phyloP scores from a whole-genome alignment of 2,797 vertebrate genomes.

The Poliocrania exsul region DNA sequence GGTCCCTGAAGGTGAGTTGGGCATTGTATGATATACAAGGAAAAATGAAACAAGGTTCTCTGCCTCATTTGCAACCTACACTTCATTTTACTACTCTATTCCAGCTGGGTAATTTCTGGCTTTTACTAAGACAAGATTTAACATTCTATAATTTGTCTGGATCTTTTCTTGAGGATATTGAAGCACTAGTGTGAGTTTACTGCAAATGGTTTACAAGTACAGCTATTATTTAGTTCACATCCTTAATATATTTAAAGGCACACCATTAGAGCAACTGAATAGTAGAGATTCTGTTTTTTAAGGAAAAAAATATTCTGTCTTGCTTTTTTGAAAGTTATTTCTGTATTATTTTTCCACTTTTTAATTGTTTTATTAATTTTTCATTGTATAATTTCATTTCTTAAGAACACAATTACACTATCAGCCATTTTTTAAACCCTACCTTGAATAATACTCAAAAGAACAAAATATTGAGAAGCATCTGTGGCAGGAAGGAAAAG shows the following conservation, averaged over 20 bases:
- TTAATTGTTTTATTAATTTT: not conserved
- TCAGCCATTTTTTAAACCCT: not conserved
- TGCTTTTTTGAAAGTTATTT: not conserved
- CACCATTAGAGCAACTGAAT: not conserved
- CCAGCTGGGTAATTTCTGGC: not conserved
- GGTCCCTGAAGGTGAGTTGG: not conserved
- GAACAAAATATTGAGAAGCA: not conserved
- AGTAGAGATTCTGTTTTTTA: not conserved
- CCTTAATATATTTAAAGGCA: not conserved
- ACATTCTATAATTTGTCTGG: not conserved
- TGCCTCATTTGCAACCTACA: not conserved
- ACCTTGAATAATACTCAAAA: not conserved
- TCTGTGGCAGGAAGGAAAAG: not conserved
- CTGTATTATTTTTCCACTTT: not conserved
- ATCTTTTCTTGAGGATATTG: not conserved
- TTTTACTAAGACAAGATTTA: not conserved
- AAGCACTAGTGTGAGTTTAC: not conserved
- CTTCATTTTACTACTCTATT: not conserved
- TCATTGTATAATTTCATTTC: not conserved
- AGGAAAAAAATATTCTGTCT: not conserved
- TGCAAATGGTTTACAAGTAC: not conserved
- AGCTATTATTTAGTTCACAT: not conserved
- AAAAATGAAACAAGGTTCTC: not conserved
- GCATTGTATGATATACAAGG: rapidly evolving
- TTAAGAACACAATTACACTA: not conserved